phyloP scores from a whole-genome alignment of 2,797 vertebrate species.

The Girardinus metallicus region DNA sequence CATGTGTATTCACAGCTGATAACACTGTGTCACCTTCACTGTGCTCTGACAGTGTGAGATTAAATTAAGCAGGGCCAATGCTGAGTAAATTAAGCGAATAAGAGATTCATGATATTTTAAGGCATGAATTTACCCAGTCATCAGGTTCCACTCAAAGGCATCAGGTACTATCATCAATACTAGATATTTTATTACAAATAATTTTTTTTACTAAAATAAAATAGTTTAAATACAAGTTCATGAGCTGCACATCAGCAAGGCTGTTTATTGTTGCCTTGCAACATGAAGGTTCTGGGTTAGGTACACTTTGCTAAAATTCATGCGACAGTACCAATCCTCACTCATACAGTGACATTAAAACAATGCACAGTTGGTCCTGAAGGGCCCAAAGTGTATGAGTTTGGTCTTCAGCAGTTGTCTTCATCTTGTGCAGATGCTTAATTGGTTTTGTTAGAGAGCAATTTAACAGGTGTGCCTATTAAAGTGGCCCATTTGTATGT shows the following conservation, averaged over 20 bases:
- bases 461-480: neutral
- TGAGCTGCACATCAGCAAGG: neutral
- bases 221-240: neutral
- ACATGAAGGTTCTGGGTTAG: neutral
- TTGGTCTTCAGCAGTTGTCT: too few species aligned
- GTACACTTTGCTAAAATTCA: neutral
- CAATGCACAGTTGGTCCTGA: too few species aligned
- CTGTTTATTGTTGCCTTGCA: neutral
- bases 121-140: conserved; percentile 20
- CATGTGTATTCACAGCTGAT: conserved; percentile 30
- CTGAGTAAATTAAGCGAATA: conserved; percentile 33
- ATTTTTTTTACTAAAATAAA: neutral
- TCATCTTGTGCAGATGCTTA: neutral
- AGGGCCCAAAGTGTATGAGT: too few species aligned
- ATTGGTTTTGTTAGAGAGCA: neutral
- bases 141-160: neutral
- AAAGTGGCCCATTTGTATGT: neutral
- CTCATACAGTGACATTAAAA: neutral
- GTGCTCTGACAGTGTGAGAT: conserved; percentile 32
- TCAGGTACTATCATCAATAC: too few species aligned
- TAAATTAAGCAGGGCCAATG: conserved; percentile 28
- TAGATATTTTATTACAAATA: too few species aligned
- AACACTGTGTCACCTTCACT: conserved; percentile 29
- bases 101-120: conserved; percentile 44
- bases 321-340: neutral